Percentiles rank a stretch among this genome's conserved stretches.
phyloP scores from a whole-genome alignment of 30 jellyfish, hydroid and myxozoan genomes.

The Calvadosia cruxmelitensis region DNA sequence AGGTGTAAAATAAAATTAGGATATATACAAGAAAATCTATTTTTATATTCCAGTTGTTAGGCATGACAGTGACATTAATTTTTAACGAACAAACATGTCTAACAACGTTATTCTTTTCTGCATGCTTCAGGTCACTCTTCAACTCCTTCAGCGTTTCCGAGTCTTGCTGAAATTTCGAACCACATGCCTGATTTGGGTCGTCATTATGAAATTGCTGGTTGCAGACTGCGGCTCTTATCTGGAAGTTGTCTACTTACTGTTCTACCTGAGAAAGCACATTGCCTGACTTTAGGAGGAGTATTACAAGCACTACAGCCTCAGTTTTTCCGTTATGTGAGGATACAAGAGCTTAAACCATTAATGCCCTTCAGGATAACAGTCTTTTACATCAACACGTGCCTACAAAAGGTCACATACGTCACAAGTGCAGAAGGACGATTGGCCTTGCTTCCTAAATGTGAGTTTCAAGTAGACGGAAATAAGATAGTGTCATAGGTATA shows the following conservation, averaged over 20 bases:
- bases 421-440: slow-evolving; percentile 79
- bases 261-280: slow-evolving; percentile 55
- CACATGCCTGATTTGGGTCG: background rate
- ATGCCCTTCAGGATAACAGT: slow-evolving; percentile 36
- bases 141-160: background rate
- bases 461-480: background rate
- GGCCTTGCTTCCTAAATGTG: slow-evolving; percentile 47
- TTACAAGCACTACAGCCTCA: slow-evolving; percentile 49
- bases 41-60: too few species aligned
- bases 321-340: slow-evolving; percentile 24
- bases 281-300: slow-evolving; percentile 53
- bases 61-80: too few species aligned
- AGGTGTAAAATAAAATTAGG: too few species aligned
- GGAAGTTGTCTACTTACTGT: slow-evolving; percentile 71
- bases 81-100: too few species aligned
- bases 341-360: slow-evolving; percentile 34
- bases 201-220: background rate
- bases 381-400: slow-evolving; percentile 68
- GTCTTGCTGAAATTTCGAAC: background rate
- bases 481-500: too few species aligned
- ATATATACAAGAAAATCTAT: too few species aligned
- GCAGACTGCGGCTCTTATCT: slow-evolving; percentile 46
- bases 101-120: too few species aligned
- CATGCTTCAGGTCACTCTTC: too few species aligned
- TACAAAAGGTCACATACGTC: slow-evolving; percentile 53